phyloP scores from a whole-genome alignment of 2,113 vertebrate species.

The Marmota flaviventris region DNA sequence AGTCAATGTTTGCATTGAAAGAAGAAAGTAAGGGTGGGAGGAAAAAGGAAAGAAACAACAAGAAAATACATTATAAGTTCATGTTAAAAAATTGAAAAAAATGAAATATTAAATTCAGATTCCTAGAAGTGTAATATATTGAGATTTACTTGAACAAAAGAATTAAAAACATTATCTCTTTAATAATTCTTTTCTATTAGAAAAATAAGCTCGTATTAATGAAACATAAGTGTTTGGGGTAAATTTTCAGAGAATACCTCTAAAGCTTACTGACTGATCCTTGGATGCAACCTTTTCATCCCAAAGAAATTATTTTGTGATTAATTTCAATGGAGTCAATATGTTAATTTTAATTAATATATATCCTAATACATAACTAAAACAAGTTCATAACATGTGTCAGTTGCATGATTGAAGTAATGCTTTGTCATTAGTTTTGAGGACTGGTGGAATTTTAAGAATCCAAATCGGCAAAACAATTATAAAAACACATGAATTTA shows the following conservation, averaged over 20 bases:
- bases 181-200: neutral
- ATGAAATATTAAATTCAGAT: neutral
- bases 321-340: too few relatives aligned
- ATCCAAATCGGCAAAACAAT: neutral
- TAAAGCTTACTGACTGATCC: neutral
- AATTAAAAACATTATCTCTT: neutral
- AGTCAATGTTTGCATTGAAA: neutral
- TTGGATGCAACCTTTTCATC: neutral
- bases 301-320: neutral
- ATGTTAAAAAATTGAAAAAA: neutral
- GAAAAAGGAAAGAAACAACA: neutral
- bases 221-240: neutral
- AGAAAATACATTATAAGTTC: neutral
- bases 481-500: neutral
- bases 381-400: neutral
- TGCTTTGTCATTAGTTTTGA: neutral
- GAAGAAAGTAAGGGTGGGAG: neutral
- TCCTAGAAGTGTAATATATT: neutral
- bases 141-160: neutral
- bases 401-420: neutral
- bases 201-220: conserved; percentile 21
- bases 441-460: neutral
- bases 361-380: neutral
- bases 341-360: too few relatives aligned
- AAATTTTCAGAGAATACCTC: neutral